Evolutionary conservation across 1,140 invertebrate genomes (phyloP), one percentile per base, ranked within the genome.

Genomic region (Bicyclus anynana): DNA sequence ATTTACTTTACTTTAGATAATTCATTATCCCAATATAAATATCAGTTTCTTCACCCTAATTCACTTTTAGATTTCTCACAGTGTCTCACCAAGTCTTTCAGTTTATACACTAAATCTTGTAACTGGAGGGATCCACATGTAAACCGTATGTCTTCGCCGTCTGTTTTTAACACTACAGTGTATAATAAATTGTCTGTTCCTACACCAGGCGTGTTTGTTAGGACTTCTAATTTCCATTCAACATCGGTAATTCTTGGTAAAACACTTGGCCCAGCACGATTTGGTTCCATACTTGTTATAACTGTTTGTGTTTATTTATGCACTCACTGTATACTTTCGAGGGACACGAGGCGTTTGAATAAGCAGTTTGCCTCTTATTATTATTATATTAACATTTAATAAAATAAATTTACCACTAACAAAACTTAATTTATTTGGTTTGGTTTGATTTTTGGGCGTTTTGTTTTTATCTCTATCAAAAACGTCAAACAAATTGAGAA

Each of bases 71-170:
- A 57, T 50, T 90, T 92, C 67, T 93, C 91, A 66, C 91, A 90
- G 76, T 93, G 92, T 70, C 90, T 78, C 33, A 91, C 83, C 20
- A 91, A 86, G 72, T 93, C 92, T 79, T 93, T 93, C 9, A 94
- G 76, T 77, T 93, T 93, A 55, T 91, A 90, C 37, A 93, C 90
- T 52, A 94, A 78, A 77, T 94, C 92, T 81, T 93, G 92, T 35
- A 94, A 70, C 67, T 93, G 90, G 53, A 92, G 91, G 16, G 89
- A 85, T 14, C 89, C 91, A 69, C 92, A 93, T 2, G 87, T 89
- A 69, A 93, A 93, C 37, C 85, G 83, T 29, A 93, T 62, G 69
- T 89, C 76, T 29, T 90, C 81, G 46, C 87, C 87, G 26, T 91
- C 84, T 1, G 85, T 90, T 59, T 85, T 84, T 35, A 89, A 57